These are phyloP conservation scores for Lepidurus couesii DNA, from an alignment of 1,140 invertebrate genomes.

Conservation along the genomic window DNA sequence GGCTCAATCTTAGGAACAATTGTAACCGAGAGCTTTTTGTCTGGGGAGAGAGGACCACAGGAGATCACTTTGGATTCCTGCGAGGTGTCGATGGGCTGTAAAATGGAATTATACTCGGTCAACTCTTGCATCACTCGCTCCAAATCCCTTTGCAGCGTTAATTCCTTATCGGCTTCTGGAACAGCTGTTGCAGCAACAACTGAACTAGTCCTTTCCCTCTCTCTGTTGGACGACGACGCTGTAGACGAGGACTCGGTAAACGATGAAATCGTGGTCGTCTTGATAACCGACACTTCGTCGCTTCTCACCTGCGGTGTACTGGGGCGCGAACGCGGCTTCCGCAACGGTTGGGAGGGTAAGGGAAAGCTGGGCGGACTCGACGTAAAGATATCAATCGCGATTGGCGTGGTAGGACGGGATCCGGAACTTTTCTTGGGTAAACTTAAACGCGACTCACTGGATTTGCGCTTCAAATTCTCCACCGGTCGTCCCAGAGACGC, in stretches of 20 bases:
- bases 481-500: neutral
- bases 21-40: neutral
- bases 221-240: neutral
- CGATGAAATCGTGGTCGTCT: neutral
- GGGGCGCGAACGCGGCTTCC: neutral
- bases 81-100: neutral
- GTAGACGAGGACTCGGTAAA: neutral
- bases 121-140: conserved; percentile 10
- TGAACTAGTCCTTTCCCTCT: neutral
- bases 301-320: neutral
- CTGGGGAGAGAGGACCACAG: neutral
- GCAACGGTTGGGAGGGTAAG: neutral
- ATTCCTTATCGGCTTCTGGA: neutral
- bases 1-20: neutral
- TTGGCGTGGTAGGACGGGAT: neutral
- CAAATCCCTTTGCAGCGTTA: neutral
- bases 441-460: neutral
- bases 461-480: neutral
- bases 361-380: conserved; percentile 1
- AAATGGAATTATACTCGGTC: conserved; percentile 2
- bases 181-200: neutral
- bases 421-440: neutral
- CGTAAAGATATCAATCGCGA: neutral
- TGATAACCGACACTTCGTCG: neutral
- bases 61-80: neutral